These are phyloP conservation scores for Gymnorhina tibicen DNA, from an alignment of 2,113 vertebrate species.

Conservation along the genomic window DNA sequence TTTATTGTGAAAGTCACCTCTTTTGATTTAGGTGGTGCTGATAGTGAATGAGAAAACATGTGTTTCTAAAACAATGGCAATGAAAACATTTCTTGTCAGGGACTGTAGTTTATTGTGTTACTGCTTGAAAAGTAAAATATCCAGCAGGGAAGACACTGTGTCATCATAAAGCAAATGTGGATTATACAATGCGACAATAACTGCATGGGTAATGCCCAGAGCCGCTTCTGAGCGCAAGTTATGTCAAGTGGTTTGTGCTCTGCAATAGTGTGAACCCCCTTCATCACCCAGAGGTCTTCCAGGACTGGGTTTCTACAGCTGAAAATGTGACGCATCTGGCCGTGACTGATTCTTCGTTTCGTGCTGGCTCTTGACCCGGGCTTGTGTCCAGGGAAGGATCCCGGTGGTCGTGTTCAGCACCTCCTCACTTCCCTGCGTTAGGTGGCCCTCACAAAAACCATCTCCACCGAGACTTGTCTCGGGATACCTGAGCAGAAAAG, in stretches of 20 bases:
- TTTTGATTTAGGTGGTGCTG: conserved; percentile 61
- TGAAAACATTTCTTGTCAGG: conserved; percentile 61
- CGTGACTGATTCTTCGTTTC: not conserved
- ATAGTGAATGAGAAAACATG: conserved; percentile 57
- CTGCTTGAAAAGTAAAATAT: conserved; percentile 64
- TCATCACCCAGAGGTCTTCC: conserved; percentile 1
- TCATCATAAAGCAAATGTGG: conserved; percentile 67
- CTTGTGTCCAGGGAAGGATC: not conserved
- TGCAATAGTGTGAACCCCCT: not conserved
- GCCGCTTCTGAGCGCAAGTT: conserved; percentile 31
- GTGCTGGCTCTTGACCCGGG: not conserved
- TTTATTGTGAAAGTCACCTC: conserved; percentile 66
- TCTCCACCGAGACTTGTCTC: not conserved
- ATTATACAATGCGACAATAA: conserved; percentile 64
- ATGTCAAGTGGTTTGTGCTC: conserved; percentile 16
- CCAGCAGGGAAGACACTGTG: conserved; percentile 61
- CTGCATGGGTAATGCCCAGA: conserved; percentile 55
- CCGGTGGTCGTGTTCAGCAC: rapidly evolving
- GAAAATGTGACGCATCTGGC: not conserved
- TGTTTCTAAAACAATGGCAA: conserved; percentile 63
- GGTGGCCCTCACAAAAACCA: not conserved
- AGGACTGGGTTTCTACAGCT: not conserved
- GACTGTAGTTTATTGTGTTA: conserved; percentile 40
- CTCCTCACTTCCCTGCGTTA: not conserved
- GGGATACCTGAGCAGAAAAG: not conserved